These are phyloP conservation scores for Hyphantria cunea DNA, from an alignment of 1,140 invertebrate genomes.

Conservation along the genomic window DNA sequence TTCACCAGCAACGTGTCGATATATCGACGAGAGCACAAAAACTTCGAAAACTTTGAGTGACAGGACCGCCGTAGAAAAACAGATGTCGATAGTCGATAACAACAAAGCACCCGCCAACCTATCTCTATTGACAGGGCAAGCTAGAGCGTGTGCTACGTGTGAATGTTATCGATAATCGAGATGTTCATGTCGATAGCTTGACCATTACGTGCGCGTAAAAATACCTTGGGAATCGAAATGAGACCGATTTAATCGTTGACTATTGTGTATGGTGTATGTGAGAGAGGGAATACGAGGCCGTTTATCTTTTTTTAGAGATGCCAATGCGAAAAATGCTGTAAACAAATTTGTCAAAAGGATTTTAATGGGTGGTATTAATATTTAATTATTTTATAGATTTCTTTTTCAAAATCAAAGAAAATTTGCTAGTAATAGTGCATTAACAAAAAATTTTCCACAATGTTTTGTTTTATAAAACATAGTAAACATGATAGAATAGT, in stretches of 20 bases:
- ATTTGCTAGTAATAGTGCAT: too few species aligned
- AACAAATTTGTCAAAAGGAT: too few species aligned
- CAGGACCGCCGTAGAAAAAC: constrained; percentile 76
- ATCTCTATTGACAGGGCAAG: constrained; percentile 69
- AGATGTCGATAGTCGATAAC: constrained; percentile 72
- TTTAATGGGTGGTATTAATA: too few species aligned
- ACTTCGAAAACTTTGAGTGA: constrained; percentile 74
- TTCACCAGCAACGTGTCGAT: constrained; percentile 50
- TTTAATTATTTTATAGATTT: too few species aligned
- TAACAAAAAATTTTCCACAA: too few species aligned
- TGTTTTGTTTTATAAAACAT: too few species aligned
- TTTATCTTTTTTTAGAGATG: background rate
- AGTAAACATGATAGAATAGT: too few species aligned
- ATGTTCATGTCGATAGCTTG: constrained; percentile 68
- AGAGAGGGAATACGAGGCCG: background rate
- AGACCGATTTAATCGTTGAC: constrained; percentile 51
- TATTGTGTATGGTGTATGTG: background rate
- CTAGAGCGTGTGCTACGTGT: constrained; percentile 77
- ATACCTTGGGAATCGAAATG: constrained; percentile 61
- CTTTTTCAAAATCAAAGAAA: too few species aligned
- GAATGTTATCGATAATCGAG: constrained; percentile 76
- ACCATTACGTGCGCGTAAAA: constrained; percentile 69
- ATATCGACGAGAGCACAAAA: constrained; percentile 66
- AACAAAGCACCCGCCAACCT: constrained; percentile 72
- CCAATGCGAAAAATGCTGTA: background rate